Evolutionary conservation across 2,797 vertebrate genomes (phyloP), one percentile per base, ranked within the genome.

Genomic region (Enteromius trimaculatus): DNA sequence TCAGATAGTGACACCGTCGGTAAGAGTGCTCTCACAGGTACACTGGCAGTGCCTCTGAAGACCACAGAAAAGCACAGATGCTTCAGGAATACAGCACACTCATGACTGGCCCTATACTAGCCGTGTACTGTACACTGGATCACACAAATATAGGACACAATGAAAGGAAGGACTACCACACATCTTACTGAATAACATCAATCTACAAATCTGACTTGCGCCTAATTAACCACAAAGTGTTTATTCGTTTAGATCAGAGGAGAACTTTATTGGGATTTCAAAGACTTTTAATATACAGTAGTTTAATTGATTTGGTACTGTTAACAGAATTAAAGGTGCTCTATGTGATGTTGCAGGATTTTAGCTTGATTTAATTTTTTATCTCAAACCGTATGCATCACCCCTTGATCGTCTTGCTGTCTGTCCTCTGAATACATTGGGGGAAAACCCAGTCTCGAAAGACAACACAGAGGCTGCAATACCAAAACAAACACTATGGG

Each of bases 11-110:
- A 53, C 47, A 55, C 42, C 0, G 0, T 47, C 4, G 29, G 62
- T 76, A 69, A 23, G 23, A 78, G 34, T 62, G 39, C 29, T 62
- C 21, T 70, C 53, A 83, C 49, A 60, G 75, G 39, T 55, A 68
- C 60, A 77, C 17, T 47, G 37, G 62, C 16, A 82, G 62, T 4
- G 23, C 49, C 81, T 68, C 72, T n/a, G 49, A 55, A 77, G 81
- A 68, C 81, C 23, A 21, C 11, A 37, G 21, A 60, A 68, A 51
- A 66, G 66, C 64, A 69, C 23, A 55, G 11, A 55, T 60, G 23
- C 39, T 34, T 58, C 49, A 77, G 34, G 65, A 83, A 70, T 34
- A 70, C 26, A 31, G 51, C 14, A 69, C 68, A 44, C 34, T 77
- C 47, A 68, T 55, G 47, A 62, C 39, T 62, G 26, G 17, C 37